A percentile compares a stretch with the other conserved stretches of the same genome.
Conservation (phyloP, 2,888 invertebrate genomes). For the Pomacea canaliculata region DNA sequence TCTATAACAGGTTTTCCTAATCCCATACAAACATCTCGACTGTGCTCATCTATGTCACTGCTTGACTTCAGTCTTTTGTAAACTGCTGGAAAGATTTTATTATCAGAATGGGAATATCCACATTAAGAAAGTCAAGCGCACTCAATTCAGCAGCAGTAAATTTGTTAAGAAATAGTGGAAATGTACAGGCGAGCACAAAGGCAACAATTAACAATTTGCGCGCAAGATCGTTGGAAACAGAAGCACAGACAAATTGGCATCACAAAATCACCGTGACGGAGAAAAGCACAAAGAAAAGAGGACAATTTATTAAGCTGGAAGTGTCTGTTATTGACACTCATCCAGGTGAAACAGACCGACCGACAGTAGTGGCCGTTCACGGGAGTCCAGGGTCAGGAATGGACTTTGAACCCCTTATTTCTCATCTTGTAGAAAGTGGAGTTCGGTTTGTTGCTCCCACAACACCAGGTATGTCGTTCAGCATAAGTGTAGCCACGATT, state of each 20-base stretch:
- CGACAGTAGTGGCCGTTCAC: slow-evolving; percentile 33
- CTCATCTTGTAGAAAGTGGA: slow-evolving; percentile 22
- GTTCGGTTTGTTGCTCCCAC: slow-evolving; percentile 33
- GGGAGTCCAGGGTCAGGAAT: slow-evolving; percentile 31
- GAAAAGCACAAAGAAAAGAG: slow-evolving; percentile 15
- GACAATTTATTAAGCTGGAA: slow-evolving; percentile 16
- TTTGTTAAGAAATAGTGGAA: no score
- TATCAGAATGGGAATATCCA: no score
- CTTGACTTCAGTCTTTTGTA: no score
- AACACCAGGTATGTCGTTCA: slow-evolving; percentile 31
- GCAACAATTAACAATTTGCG: background rate
- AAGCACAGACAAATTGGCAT: background rate
- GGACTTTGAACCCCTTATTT: slow-evolving; percentile 31
- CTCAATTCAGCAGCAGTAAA: no score
- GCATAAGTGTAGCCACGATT: no score
- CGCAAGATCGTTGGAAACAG: background rate
- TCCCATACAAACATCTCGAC: no score
- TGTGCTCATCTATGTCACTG: no score
- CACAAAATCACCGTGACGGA: slow-evolving; percentile 19
- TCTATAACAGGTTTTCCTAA: no score
- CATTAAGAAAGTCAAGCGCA: no score
- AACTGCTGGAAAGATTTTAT: no score
- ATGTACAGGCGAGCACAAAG: no score
- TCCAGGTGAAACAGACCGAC: slow-evolving; percentile 20
- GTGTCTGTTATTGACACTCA: slow-evolving; percentile 30